A percentile compares a stretch with the other conserved stretches of the same genome.
Evolutionary conservation across 2,888 invertebrate genomes (phyloP).

Genomic region (Drosophila bunnanda): DNA sequence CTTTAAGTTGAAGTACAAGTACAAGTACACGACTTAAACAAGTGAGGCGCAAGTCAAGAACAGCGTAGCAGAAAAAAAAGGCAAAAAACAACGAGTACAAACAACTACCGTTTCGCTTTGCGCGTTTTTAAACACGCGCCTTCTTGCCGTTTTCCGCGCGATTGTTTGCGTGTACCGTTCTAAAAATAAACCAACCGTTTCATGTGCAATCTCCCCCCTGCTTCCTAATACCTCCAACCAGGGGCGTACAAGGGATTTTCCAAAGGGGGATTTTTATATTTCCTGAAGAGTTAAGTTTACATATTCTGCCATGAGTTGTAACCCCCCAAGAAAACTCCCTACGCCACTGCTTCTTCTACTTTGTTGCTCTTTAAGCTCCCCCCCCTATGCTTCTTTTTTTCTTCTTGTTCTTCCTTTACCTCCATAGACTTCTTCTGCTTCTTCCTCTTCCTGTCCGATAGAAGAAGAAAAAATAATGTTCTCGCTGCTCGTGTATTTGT

Average conservation of each 20-base stretch:
- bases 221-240: constrained; percentile 4
- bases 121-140: constrained; percentile 59
- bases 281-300: too few relatives aligned
- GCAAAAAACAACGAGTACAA: constrained; percentile 52
- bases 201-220: constrained; percentile 58
- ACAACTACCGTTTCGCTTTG: constrained; percentile 66
- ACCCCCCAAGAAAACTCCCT: not conserved
- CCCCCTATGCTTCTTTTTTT: too few relatives aligned
- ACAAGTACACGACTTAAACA: constrained; percentile 45
- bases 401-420: too few relatives aligned
- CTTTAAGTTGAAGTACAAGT: constrained; percentile 35
- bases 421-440: constrained; percentile 13
- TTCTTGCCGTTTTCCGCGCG: constrained; percentile 36
- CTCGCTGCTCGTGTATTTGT: constrained; percentile 65
- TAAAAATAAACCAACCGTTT: constrained; percentile 70
- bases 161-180: constrained; percentile 60
- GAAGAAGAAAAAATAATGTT: constrained; percentile 12
- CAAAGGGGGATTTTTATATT: too few relatives aligned
- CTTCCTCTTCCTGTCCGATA: constrained; percentile 6
- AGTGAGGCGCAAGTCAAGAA: constrained; percentile 50
- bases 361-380: not conserved
- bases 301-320: too few relatives aligned
- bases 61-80: constrained; percentile 5
- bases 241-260: not conserved
- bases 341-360: not conserved